Evolutionary conservation across 2,797 vertebrate genomes (phyloP), one percentile per base, ranked within the genome.

Genomic region (Lacerta viridis): DNA sequence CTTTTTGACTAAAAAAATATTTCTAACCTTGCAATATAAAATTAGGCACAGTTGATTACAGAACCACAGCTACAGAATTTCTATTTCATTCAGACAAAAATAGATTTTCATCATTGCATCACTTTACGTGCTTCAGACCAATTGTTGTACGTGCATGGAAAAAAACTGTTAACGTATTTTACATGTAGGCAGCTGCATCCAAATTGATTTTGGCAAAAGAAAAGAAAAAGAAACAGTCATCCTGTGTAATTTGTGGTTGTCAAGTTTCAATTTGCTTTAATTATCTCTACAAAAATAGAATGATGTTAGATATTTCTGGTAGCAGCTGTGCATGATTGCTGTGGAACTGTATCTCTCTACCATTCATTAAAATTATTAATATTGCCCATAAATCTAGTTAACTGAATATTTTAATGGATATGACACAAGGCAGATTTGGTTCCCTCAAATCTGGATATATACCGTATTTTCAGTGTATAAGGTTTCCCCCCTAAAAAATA

Each of bases 171-270:
- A n/a, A 55, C 69, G 1, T 46, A 87, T 90, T 91, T 96, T 88
- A 87, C 64, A 91, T 93, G 82, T 80, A 90, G 89, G 86, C n/a
- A 66, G 78, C 86, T 85, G 50, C 82, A 90, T 86, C 85, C 91
- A 87, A 84, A 74, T 71, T 77, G 71, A 61, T 84, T 6, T 84
- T 90, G 50, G 50, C 72, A 68, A 84, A 69, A 41, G 46, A 36
- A 39, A 78, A 78, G 50, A 36, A 68, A 79, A 89, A 85, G 72
- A 86, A 90, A 90, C 68, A 90, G 87, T 82, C 90, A 85, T 81
- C 89, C 91, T 88, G 29, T 4, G 13, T 93, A 95, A 95, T 94
- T 89, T 94, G 85, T 82, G 89, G 92, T 83, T 95, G 91, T 91
- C 92, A 55, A 91, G 89, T 90, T 92, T 89, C 87, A 78, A 83